Evolutionary conservation across 2,113 vertebrate species (phyloP).

Genomic region (Aptenodytes patagonicus): DNA sequence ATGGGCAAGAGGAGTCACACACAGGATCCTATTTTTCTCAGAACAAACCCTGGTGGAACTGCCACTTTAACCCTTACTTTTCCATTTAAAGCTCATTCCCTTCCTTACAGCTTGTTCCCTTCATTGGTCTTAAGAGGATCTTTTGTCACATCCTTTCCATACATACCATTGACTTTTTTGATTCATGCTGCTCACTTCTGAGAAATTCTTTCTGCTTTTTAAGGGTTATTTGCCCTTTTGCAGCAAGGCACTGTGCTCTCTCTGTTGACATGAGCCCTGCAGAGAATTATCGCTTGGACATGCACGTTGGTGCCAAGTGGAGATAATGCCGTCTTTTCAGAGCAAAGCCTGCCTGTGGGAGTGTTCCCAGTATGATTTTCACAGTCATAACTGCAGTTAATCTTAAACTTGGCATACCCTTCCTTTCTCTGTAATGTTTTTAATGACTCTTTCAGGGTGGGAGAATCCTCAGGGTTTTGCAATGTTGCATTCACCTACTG

Average conservation of each 20-base stretch:
- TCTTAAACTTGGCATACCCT: conserved; percentile 51
- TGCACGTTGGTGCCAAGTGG: conserved; percentile 42
- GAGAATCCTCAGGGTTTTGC: conserved; percentile 26
- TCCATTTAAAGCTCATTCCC: not conserved
- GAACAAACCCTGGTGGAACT: not conserved
- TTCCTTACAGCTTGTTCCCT: not conserved
- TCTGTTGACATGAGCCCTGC: conserved; percentile 29
- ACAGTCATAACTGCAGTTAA: conserved; percentile 60
- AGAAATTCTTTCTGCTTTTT: conserved; percentile 2
- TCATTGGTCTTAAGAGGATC: not conserved
- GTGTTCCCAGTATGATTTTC: conserved; percentile 53
- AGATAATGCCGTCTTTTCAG: conserved; percentile 64
- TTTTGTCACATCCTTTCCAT: not conserved
- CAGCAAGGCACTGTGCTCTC: conserved; percentile 21
- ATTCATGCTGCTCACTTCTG: not conserved
- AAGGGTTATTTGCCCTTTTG: conserved; percentile 42
- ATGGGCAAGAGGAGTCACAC: conserved; percentile 26
- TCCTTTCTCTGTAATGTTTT: conserved; percentile 1
- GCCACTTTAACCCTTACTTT: conserved; percentile 23
- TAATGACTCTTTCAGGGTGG: conserved; percentile 25
- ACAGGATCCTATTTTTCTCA: conserved; percentile 5
- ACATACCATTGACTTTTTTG: not conserved
- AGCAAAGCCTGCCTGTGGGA: conserved; percentile 33
- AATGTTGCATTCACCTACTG: not conserved
- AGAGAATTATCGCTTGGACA: conserved; percentile 57